These are phyloP conservation scores for Drosophila prosaltans DNA, from an alignment of 1,140 invertebrate species.

Conservation along the genomic window DNA sequence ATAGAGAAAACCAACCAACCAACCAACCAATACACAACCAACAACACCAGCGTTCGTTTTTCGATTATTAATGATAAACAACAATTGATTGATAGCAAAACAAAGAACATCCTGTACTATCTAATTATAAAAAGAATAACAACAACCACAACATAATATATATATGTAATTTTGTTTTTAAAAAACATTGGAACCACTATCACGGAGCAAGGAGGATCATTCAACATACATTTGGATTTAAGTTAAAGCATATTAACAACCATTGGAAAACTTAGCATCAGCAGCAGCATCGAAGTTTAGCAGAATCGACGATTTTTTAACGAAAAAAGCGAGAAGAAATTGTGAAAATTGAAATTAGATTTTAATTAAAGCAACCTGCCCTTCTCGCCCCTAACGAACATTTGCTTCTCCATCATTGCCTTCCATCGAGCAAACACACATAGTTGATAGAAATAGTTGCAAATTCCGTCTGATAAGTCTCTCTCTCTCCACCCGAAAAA, in stretches of 20 bases:
- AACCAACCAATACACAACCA: conserved; percentile 60
- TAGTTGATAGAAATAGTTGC: neutral
- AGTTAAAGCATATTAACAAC: conserved; percentile 43
- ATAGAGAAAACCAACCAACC: conserved; percentile 32
- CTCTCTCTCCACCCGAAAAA: conserved; percentile 62
- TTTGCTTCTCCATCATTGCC: conserved; percentile 23
- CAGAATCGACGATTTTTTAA: conserved; percentile 40
- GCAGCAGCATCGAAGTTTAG: conserved; percentile 24
- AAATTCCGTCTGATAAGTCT: conserved; percentile 38
- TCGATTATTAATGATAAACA: conserved; percentile 79
- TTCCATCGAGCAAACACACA: conserved; percentile 17
- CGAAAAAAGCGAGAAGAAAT: conserved; percentile 33
- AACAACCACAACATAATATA: conserved; percentile 69
- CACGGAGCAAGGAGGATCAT: conserved; percentile 22
- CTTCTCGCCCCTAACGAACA: neutral
- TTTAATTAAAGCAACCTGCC: conserved; percentile 61
- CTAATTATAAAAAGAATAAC: conserved; percentile 74
- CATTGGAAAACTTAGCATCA: conserved; percentile 50
- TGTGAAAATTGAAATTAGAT: conserved; percentile 65
- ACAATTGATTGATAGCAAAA: conserved; percentile 70
- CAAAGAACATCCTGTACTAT: conserved; percentile 75
- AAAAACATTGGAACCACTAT: conserved; percentile 73
- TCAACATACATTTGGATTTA: conserved; percentile 69
- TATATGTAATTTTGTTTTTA: conserved; percentile 82
- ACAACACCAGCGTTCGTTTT: conserved; percentile 74